These are phyloP conservation scores for Campoletis raptor DNA, from an alignment of 2,888 invertebrate genomes.

Conservation along the genomic window DNA sequence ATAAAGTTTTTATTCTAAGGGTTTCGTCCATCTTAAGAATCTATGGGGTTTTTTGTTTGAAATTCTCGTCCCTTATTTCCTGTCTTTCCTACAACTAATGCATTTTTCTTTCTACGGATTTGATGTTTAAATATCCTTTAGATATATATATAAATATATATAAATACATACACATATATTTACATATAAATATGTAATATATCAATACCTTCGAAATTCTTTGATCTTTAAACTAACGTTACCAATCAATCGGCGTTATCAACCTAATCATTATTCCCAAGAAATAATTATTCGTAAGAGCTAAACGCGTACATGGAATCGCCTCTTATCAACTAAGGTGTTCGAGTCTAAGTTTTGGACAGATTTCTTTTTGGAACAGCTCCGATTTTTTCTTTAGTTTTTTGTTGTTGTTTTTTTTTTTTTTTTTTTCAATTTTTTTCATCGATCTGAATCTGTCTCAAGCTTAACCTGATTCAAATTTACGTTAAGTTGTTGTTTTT, in stretches of 20 bases:
- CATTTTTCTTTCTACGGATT: neutral
- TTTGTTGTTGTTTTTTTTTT: neutral
- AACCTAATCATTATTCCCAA: conserved; percentile 12
- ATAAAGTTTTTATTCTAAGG: neutral
- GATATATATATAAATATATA: neutral
- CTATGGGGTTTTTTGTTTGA: conserved; percentile 14
- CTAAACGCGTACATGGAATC: conserved; percentile 31
- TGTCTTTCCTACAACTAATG: neutral
- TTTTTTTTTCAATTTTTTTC: conserved; percentile 2
- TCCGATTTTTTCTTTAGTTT: neutral
- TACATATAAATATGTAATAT: neutral
- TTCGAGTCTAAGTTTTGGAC: conserved; percentile 60
- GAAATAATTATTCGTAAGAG: conserved; percentile 16
- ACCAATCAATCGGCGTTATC: conserved; percentile 28
- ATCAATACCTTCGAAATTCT: conserved; percentile 5
- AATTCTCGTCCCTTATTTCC: conserved; percentile 26
- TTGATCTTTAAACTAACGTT: conserved; percentile 7
- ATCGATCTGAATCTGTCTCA: conserved; percentile 3
- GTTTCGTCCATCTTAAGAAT: neutral
- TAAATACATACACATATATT: neutral
- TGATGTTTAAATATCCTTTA: neutral
- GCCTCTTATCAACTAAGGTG: conserved; percentile 53
- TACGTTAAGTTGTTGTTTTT: conserved; percentile 2
- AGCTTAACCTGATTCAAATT: conserved; percentile 8
- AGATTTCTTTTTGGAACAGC: conserved; percentile 36